These are phyloP conservation scores for Phalacrocorax aristotelis DNA, from an alignment of 2,113 vertebrate species.

Conservation along the genomic window DNA sequence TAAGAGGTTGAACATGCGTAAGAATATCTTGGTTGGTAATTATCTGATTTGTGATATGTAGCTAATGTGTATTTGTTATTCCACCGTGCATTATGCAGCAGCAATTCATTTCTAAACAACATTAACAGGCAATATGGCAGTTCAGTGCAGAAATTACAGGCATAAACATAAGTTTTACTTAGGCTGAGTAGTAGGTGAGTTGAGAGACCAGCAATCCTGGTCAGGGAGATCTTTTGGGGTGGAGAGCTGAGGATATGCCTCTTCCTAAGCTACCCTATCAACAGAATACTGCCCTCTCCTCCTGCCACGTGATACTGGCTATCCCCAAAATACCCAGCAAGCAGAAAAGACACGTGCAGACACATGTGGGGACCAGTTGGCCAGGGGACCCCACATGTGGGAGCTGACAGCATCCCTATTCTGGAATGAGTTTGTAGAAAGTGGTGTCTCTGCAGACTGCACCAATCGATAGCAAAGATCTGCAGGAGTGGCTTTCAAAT, in stretches of 20 bases:
- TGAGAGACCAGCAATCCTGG: not conserved
- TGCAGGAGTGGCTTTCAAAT: slow-evolving; percentile 29
- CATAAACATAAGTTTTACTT: not conserved
- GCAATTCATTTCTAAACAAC: slow-evolving; percentile 39
- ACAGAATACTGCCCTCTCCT: not conserved
- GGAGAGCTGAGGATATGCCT: not conserved
- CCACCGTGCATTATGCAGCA: slow-evolving; percentile 12
- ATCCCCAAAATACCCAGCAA: not conserved
- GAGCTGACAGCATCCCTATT: not conserved
- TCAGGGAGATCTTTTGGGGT: not conserved
- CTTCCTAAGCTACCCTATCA: not conserved
- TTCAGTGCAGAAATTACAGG: slow-evolving; percentile 10
- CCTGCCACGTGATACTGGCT: not conserved
- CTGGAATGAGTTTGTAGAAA: not conserved
- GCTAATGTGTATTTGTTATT: slow-evolving; percentile 57
- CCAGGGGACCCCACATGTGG: not conserved
- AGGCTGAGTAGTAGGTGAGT: not conserved
- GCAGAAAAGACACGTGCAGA: not conserved
- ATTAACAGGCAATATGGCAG: not conserved
- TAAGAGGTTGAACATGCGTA: not conserved
- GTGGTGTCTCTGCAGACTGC: not conserved
- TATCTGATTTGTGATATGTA: slow-evolving; percentile 59
- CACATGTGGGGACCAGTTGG: not conserved
- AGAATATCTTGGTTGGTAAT: slow-evolving; percentile 29
- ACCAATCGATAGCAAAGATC: not conserved